A percentile compares a stretch with the other conserved stretches of the same genome.
phyloP scores from a whole-genome alignment of 2,797 vertebrate species.

The Sebastiscus tertius region DNA sequence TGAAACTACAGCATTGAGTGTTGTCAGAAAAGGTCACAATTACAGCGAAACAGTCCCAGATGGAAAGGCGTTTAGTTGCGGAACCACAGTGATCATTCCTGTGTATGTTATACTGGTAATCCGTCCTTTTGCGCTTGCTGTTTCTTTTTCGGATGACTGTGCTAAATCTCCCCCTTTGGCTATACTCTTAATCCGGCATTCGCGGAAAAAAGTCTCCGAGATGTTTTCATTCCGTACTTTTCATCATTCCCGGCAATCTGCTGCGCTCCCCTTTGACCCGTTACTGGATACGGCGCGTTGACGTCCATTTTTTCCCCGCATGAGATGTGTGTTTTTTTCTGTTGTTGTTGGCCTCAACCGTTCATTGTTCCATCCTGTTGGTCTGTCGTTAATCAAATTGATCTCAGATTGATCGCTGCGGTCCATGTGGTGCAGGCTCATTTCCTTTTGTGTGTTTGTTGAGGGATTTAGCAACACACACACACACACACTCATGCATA shows the following conservation, averaged over 20 bases:
- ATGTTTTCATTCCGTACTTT: slow-evolving; percentile 57
- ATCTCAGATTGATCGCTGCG: slow-evolving; percentile 54
- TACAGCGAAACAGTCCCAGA: slow-evolving; percentile 57
- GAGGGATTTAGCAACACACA: slow-evolving; percentile 29
- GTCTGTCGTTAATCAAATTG: slow-evolving; percentile 51
- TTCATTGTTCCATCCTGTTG: slow-evolving; percentile 11
- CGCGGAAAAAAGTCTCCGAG: slow-evolving; percentile 47
- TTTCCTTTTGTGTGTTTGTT: slow-evolving; percentile 51
- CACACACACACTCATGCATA: neutral
- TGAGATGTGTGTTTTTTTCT: neutral
- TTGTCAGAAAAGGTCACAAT: slow-evolving; percentile 63
- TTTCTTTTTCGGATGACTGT: slow-evolving; percentile 52
- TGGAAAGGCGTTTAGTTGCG: slow-evolving; percentile 44
- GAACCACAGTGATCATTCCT: slow-evolving; percentile 40
- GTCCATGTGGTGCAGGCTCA: slow-evolving; percentile 36
- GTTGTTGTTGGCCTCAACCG: neutral
- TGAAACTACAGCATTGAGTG: slow-evolving; percentile 24
- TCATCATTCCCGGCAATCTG: slow-evolving; percentile 55
- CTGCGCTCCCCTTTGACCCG: slow-evolving; percentile 41
- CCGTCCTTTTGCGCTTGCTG: slow-evolving; percentile 54
- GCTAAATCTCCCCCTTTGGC: slow-evolving; percentile 61
- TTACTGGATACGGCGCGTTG: slow-evolving; percentile 40
- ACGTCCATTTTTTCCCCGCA: slow-evolving; percentile 28
- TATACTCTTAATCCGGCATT: slow-evolving; percentile 67
- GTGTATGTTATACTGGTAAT: slow-evolving; percentile 60